Evolutionary conservation across 2,113 vertebrate genomes (phyloP).

Genomic region (Siniperca chuatsi): DNA sequence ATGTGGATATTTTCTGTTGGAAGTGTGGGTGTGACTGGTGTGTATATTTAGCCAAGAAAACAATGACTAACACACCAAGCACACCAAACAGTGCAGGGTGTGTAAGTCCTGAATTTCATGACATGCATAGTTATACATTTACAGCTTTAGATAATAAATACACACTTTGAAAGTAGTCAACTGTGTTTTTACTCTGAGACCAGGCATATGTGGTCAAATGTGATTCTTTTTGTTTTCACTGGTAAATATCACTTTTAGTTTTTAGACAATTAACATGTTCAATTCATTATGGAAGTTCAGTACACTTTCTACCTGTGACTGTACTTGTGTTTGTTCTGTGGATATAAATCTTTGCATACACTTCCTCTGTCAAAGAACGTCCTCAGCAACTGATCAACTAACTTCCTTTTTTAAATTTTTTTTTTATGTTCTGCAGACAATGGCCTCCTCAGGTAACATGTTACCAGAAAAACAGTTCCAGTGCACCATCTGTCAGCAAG

Average conservation of each 20-base stretch:
- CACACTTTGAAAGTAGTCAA: rapidly evolving
- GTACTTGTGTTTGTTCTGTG: conserved; percentile 6
- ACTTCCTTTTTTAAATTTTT: conserved; percentile 18
- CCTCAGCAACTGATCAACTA: background rate
- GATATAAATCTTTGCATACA: background rate
- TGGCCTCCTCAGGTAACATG: conserved; percentile 31
- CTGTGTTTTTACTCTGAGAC: background rate
- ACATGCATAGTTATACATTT: background rate
- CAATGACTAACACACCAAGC: conserved; percentile 21
- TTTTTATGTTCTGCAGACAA: conserved; percentile 18
- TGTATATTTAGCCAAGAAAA: background rate
- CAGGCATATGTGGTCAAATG: background rate
- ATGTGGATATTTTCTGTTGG: background rate
- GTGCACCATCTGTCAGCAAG: conserved; percentile 73
- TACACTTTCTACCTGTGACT: background rate
- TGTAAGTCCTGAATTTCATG: conserved; percentile 40
- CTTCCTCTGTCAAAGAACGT: conserved; percentile 20
- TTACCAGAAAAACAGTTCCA: conserved; percentile 71
- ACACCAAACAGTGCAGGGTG: background rate
- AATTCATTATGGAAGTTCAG: background rate
- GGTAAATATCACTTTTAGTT: background rate
- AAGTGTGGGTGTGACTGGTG: conserved; percentile 37
- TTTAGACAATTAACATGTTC: background rate
- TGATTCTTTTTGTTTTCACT: background rate
- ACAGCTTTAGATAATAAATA: background rate